phyloP scores from a whole-genome alignment of 2,888 invertebrate genomes.

The Cyrtodaria siliqua region DNA sequence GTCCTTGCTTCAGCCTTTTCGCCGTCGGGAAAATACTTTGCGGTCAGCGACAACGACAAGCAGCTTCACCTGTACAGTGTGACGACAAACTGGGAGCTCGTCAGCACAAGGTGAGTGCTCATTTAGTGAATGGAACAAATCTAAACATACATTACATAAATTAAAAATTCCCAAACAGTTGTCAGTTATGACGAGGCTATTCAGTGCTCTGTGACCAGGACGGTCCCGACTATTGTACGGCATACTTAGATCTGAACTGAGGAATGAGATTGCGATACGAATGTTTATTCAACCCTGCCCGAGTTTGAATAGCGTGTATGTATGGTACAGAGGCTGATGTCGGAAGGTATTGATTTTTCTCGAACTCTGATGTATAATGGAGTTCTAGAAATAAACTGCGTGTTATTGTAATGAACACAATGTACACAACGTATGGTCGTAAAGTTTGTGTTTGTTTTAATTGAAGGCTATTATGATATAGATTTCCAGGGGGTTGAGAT shows the following conservation, averaged over 20 bases:
- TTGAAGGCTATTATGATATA: no score
- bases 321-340: slow-evolving; percentile 24
- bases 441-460: no score
- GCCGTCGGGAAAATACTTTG: slow-evolving; percentile 72
- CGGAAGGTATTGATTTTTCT: slow-evolving; percentile 56
- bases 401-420: no score
- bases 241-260: background rate
- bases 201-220: no score
- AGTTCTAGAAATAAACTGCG: no score
- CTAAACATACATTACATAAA: no score
- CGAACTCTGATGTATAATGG: slow-evolving; percentile 1
- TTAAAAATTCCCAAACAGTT: no score
- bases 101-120: slow-evolving; percentile 44
- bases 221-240: no score
- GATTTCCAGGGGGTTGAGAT: no score
- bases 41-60: slow-evolving; percentile 80
- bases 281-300: slow-evolving; percentile 14
- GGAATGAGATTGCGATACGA: background rate
- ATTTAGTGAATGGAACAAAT: background rate
- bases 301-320: slow-evolving; percentile 4
- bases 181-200: no score
- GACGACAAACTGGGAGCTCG: slow-evolving; percentile 32
- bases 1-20: slow-evolving; percentile 76
- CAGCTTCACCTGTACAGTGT: slow-evolving; percentile 73
- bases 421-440: no score